These are phyloP conservation scores for Hypothenemus hampei DNA, from an alignment of 1,140 invertebrate species.

Conservation along the genomic window DNA sequence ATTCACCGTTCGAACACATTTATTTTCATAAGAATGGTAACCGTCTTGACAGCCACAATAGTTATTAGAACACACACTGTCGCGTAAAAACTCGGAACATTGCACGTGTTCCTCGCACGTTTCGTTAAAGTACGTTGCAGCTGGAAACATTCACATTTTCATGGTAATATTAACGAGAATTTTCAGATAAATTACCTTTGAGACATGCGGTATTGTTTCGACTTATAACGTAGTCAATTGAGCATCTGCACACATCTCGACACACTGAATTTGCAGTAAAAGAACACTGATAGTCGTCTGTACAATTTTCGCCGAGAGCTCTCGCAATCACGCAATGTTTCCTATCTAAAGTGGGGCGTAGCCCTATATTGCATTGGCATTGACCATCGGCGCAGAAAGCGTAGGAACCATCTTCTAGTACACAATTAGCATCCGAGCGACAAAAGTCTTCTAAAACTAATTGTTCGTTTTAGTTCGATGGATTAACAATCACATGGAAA, in stretches of 20 bases:
- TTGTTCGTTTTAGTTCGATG: no score
- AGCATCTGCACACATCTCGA: conserved; percentile 27
- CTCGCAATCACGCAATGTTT: conserved; percentile 18
- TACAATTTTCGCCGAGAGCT: conserved; percentile 27
- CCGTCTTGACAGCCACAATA: conserved; percentile 22
- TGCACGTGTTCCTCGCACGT: conserved; percentile 30
- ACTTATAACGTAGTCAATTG: conserved; percentile 21
- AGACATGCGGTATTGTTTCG: conserved; percentile 26
- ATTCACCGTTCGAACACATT: conserved; percentile 16
- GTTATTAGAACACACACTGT: conserved; percentile 20
- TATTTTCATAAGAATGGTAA: conserved; percentile 19
- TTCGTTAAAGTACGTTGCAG: conserved; percentile 30
- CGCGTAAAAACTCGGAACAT: conserved; percentile 27
- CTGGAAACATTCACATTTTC: conserved; percentile 18
- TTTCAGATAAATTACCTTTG: conserved; percentile 22
- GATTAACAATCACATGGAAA: no score
- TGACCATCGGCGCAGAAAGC: conserved; percentile 25
- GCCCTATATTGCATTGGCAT: conserved; percentile 25
- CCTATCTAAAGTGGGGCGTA: conserved; percentile 21
- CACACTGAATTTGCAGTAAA: conserved; percentile 21
- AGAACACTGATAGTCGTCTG: conserved; percentile 25
- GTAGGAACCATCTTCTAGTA: conserved; percentile 21
- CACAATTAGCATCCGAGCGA: conserved; percentile 23
- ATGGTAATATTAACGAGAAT: background rate
- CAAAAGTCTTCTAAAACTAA: conserved; percentile 31